Percentiles rank a stretch among this genome's conserved stretches.
phyloP scores from a whole-genome alignment of 2,113 vertebrate genomes.

The Corapipo altera region DNA sequence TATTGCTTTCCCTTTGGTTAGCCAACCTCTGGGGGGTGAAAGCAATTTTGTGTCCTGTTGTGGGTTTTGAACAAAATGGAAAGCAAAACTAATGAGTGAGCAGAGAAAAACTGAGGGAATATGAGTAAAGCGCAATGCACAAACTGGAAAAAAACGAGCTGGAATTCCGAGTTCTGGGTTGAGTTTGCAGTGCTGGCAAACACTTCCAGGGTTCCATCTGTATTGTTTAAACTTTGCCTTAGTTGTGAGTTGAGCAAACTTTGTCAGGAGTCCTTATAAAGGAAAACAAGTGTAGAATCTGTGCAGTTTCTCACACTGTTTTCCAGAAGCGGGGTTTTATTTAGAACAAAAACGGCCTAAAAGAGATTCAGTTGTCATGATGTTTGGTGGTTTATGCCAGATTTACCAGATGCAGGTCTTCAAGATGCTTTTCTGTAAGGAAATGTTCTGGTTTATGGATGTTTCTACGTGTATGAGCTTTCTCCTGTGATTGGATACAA shows the following conservation, averaged over 20 bases:
- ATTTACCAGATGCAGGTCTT: neutral
- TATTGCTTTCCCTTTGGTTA: neutral
- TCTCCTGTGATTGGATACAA: neutral
- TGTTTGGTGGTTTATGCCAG: neutral
- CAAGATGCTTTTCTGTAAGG: neutral
- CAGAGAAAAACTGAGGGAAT: neutral
- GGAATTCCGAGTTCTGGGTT: neutral
- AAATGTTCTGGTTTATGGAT: neutral
- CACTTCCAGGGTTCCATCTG: neutral
- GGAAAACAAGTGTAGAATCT: conserved; percentile 12
- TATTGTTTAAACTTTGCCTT: conserved; percentile 7
- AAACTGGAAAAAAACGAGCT: neutral
- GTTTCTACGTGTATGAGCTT: neutral
- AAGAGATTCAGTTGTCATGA: neutral
- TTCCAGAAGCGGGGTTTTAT: conserved; percentile 8
- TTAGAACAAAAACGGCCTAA: neutral
- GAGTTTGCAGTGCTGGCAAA: conserved; percentile 21
- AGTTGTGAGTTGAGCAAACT: neutral
- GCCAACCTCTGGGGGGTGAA: neutral
- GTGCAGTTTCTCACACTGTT: conserved; percentile 1
- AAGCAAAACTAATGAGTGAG: neutral
- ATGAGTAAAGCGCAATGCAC: neutral
- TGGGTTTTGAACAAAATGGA: neutral
- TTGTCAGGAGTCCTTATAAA: conserved; percentile 7
- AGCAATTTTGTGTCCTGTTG: neutral